Conservation (phyloP, 2,797 vertebrate species). For the Chaenodraco wilsoni region DNA sequence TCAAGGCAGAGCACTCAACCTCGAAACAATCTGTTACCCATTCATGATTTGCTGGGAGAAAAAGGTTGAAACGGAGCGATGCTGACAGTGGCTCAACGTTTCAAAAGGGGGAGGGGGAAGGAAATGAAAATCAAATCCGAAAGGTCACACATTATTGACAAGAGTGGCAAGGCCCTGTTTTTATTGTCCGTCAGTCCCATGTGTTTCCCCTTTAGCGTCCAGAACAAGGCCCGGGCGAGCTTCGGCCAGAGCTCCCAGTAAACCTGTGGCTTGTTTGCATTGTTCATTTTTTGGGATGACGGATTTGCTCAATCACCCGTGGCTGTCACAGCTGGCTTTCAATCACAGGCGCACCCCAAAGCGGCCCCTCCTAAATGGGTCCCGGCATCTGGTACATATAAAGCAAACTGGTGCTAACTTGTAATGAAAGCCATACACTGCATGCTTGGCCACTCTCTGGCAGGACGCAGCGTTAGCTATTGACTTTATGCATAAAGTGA, state of each 20-base stretch:
- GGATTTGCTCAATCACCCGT: constrained; percentile 77
- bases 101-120: constrained; percentile 24
- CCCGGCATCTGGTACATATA: constrained; percentile 72
- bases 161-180: constrained; percentile 60
- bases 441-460: constrained; percentile 32
- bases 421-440: constrained; percentile 70
- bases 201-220: constrained; percentile 77
- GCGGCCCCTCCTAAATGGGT: constrained; percentile 30
- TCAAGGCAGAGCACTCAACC: constrained; percentile 10
- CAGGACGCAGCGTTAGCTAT: constrained; percentile 26
- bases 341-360: constrained; percentile 61
- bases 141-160: constrained; percentile 73
- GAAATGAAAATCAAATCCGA: constrained; percentile 77
- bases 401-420: constrained; percentile 60
- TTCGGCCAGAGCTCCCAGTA: constrained; percentile 39
- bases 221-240: constrained; percentile 59
- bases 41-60: constrained; percentile 46
- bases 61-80: constrained; percentile 30
- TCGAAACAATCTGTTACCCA: constrained; percentile 24
- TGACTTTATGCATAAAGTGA: not conserved
- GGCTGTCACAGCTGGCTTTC: constrained; percentile 76
- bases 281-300: constrained; percentile 73
- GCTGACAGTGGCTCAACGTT: constrained; percentile 52
- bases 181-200: constrained; percentile 71
- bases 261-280: constrained; percentile 70